A percentile compares a stretch with the other conserved stretches of the same genome.
phyloP scores from a whole-genome alignment of 2,888 invertebrate species.

The Diploptera punctata region DNA sequence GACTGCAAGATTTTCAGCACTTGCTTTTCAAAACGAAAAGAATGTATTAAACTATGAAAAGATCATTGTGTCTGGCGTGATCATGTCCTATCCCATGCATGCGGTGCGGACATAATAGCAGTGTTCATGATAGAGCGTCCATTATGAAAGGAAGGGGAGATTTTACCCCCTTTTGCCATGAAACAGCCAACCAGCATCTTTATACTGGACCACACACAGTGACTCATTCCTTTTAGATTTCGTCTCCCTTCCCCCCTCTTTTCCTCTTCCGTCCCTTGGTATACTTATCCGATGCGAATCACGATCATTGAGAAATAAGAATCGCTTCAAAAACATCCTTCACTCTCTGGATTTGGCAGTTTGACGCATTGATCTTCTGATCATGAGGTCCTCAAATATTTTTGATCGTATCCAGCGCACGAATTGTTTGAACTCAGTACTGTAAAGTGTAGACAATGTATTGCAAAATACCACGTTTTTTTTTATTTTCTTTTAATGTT shows the following conservation, averaged over 20 bases:
- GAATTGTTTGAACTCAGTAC: too few species aligned
- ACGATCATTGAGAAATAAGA: too few species aligned
- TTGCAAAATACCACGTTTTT: too few species aligned
- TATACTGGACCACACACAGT: slow-evolving; percentile 2
- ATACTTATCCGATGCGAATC: too few species aligned
- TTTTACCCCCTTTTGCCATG: not conserved
- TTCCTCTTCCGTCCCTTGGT: too few species aligned
- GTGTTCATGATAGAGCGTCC: not conserved
- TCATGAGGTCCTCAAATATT: too few species aligned
- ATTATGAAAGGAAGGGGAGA: slow-evolving; percentile 1
- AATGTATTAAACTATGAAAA: not conserved
- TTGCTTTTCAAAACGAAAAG: not conserved
- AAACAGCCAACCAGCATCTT: not conserved
- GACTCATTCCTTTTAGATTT: not conserved
- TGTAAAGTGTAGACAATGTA: too few species aligned
- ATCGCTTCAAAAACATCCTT: too few species aligned
- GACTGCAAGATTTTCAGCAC: not conserved
- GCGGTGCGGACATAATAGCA: not conserved
- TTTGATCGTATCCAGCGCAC: too few species aligned
- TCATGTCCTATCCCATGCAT: not conserved
- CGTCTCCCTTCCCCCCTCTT: not conserved
- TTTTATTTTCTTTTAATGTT: too few species aligned
- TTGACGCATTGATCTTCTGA: too few species aligned
- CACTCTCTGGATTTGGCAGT: too few species aligned
- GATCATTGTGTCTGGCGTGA: slow-evolving; percentile 2